Evolutionary conservation across 1,140 invertebrate species (phyloP), one percentile per base, ranked within the genome.

Genomic region (Octopus sinensis): DNA sequence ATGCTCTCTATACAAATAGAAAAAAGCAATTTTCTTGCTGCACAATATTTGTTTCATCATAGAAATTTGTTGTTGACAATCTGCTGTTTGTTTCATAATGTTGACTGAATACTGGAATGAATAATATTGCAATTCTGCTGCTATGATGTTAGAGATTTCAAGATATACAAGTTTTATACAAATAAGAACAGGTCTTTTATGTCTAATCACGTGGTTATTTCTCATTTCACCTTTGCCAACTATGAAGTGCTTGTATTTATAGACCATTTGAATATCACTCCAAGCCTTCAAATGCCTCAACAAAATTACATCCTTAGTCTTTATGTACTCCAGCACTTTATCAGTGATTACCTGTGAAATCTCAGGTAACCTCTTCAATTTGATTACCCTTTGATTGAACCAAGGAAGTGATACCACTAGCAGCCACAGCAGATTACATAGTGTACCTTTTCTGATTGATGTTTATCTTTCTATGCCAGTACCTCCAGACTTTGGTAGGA

Each of bases 151-250:
- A 43, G 30, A 43, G 30, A 43, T 43, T 43, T 43, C 30, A 43
- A 43, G 30, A 43, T 43, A 43, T 43, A 43, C 30, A 43, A 43
- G 30, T 43, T 97, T 94, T 87, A 95, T 93, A 91, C 99, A 99
- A 82, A 99, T 94, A 87, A 99, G 94, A 82, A 99, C 92, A 78
- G 98, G 98, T 87, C 98, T 98, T 88, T 95, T 94, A 88, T 97
- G 95, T 91, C 99, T 97, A 85, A 99, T 95, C 86, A 96, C 94
- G 85, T 98, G 94, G 87, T 98, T 94, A 91, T 99, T 99, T 89
- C 98, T 95, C 96, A 99, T 97, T 92, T 99, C 99, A 92, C 98
- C 98, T 92, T 97, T 98, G 85, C 98, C 98, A 90, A 98, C 97
- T 91, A 98, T 95, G 90, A 98, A 95, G 85, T 97, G 93, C 90